Conservation (phyloP, 2,113 vertebrate genomes). For the Anthoscopus minutus region DNA sequence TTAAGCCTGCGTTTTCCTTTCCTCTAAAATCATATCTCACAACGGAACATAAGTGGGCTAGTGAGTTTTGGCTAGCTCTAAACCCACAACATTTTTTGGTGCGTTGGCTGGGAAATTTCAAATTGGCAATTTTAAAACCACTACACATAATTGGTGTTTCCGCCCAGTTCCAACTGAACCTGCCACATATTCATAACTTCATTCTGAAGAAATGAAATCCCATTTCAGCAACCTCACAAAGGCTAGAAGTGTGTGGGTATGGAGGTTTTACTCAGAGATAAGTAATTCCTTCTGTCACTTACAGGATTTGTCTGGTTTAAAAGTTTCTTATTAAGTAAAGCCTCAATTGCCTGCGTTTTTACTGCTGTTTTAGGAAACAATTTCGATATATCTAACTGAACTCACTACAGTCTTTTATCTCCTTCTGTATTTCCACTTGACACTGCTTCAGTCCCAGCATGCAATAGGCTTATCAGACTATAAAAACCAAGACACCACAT, state of each 20-base stretch:
- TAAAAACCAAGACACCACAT: background rate
- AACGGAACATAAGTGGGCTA: too few relatives aligned
- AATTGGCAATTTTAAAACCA: too few relatives aligned
- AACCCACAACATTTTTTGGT: too few relatives aligned
- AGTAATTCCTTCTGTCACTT: background rate
- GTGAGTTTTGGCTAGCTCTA: too few relatives aligned
- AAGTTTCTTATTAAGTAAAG: background rate
- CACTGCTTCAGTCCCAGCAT: background rate
- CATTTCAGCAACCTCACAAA: background rate
- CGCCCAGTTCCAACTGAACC: too few relatives aligned
- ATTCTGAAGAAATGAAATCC: background rate
- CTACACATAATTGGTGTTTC: too few relatives aligned
- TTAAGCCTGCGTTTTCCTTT: too few relatives aligned
- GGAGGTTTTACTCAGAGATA: background rate
- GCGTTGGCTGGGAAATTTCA: too few relatives aligned
- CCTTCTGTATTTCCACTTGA: background rate
- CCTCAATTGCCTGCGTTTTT: background rate
- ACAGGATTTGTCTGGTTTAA: background rate
- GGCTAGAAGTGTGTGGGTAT: accelerated
- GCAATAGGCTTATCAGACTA: accelerated
- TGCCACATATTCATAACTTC: background rate
- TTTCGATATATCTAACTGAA: background rate
- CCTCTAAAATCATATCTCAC: too few relatives aligned
- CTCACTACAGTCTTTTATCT: background rate
- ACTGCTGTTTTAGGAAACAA: background rate